Conservation (phyloP, 92 coral and sea anemone genomes). For the Palythoa caribaeorum region DNA sequence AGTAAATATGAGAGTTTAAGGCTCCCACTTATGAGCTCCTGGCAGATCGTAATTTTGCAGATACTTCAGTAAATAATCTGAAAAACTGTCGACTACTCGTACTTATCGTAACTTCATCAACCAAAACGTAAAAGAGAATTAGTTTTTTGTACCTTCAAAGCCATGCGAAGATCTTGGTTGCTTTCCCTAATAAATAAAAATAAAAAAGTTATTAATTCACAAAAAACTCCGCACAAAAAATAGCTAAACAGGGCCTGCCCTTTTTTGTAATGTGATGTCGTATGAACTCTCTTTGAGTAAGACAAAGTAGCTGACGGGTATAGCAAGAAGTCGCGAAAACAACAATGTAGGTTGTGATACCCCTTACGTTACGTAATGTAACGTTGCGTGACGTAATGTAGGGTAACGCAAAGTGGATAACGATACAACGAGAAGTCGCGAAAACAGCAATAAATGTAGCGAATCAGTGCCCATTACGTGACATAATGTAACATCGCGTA, state of each 20-base stretch:
- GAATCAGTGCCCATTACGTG: neutral
- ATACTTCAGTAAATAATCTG: no score
- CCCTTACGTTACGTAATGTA: neutral
- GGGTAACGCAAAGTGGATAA: neutral
- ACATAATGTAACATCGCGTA: neutral
- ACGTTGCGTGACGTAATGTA: neutral
- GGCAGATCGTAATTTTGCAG: no score
- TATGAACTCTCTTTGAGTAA: no score
- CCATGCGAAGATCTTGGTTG: conserved; percentile 88
- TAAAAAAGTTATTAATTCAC: neutral
- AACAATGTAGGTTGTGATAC: neutral
- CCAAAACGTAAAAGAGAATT: neutral
- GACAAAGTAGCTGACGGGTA: no score
- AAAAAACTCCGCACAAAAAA: neutral
- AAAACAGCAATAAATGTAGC: neutral
- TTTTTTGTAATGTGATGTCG: no score
- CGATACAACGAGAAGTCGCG: neutral
- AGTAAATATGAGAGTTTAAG: no score
- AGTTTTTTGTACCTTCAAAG: conserved; percentile 77
- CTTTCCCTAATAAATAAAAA: conserved; percentile 59
- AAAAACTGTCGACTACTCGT: no score
- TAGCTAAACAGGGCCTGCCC: neutral
- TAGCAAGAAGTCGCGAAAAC: neutral
- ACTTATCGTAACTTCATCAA: no score
- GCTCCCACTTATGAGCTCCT: no score